Base-by-base conservation (phyloP, 2,113 vertebrate genomes). In the Platichthys flesus region DNA sequence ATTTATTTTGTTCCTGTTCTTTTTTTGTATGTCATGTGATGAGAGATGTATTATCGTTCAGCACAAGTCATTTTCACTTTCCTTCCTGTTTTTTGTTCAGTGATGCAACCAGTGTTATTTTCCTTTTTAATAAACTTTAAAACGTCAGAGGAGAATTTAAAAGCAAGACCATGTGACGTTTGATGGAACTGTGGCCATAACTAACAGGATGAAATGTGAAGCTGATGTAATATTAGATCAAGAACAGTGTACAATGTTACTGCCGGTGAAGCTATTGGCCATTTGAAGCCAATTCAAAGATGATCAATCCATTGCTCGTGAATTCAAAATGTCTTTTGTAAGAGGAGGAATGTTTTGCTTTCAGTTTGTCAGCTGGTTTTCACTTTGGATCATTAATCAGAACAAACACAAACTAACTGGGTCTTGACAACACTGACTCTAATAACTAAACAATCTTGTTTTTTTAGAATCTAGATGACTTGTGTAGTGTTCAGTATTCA, bases 401-500 rank as follows among this genome's bases (percentile, higher is more conserved):
- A 51, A 51, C 14, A 51, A 51, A 51, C 14, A 16, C 16, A 51
- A 16, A 3, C 47, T 51, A 12, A 12, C 35, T 3, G 40, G 40
- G 40, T 42, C 9, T 42, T 42, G 40, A 42, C 40, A 42, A 42
- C 40, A 42, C 13, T 10, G 12, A 42, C 40, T 37, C 35, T 9
- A 37, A 0, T 42, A 10, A 42, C 40, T 13, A 1, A 13, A 42
- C 40, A 10, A 13, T 3, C 40, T 13, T 2, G 10, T 40, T 40
- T 31, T 31, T 31, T 5, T 1, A 16, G 3, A 51, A 20, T 16
- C 6, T 14, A 16, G 12, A 47, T 14, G 15, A 47, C 6, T 4
- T 9, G 16, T 16, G 47, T 7, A 18, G 47, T 51, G 47, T 51
- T 51, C 15, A 51, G 47, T 40, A 52, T 81, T 80, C n/a, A 12